Evolutionary conservation across 1,140 invertebrate species (phyloP).

Genomic region (Listronotus bonariensis): DNA sequence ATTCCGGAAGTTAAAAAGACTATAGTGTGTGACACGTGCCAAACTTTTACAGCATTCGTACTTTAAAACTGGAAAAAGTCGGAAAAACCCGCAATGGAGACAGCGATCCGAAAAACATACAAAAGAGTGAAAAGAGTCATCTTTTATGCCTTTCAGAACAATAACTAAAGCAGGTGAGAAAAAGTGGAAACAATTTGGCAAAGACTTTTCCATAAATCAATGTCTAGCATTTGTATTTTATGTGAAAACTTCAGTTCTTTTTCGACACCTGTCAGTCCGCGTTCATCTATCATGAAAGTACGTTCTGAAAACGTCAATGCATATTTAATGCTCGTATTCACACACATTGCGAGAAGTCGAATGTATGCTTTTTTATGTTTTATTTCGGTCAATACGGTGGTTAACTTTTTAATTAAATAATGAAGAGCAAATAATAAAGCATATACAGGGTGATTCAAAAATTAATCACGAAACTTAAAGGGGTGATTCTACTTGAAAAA

Average conservation of each 20-base stretch:
- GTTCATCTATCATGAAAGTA: slow-evolving; percentile 29
- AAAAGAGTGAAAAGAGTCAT: too few relatives aligned
- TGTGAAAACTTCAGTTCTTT: slow-evolving; percentile 29
- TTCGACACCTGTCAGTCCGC: slow-evolving; percentile 29
- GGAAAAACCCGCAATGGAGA: too few relatives aligned
- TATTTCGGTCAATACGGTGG: too few relatives aligned
- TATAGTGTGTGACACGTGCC: not conserved
- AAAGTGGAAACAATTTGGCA: slow-evolving; percentile 32
- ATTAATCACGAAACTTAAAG: too few relatives aligned
- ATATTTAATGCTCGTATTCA: slow-evolving; percentile 30
- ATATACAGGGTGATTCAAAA: too few relatives aligned
- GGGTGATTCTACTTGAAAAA: too few relatives aligned
- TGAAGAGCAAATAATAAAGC: too few relatives aligned
- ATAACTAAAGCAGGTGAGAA: slow-evolving; percentile 25
- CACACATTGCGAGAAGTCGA: slow-evolving; percentile 7
- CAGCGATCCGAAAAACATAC: too few relatives aligned
- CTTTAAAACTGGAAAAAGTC: too few relatives aligned
- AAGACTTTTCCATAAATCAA: slow-evolving; percentile 34
- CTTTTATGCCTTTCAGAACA: slow-evolving; percentile 3
- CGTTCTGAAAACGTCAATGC: slow-evolving; percentile 19
- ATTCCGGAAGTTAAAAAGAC: slow-evolving; percentile 6
- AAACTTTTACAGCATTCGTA: not conserved
- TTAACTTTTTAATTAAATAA: too few relatives aligned
- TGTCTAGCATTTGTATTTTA: slow-evolving; percentile 25
- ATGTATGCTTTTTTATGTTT: too few relatives aligned